Conservation (phyloP, 2,888 invertebrate species). For the Drosophila koepferae region DNA sequence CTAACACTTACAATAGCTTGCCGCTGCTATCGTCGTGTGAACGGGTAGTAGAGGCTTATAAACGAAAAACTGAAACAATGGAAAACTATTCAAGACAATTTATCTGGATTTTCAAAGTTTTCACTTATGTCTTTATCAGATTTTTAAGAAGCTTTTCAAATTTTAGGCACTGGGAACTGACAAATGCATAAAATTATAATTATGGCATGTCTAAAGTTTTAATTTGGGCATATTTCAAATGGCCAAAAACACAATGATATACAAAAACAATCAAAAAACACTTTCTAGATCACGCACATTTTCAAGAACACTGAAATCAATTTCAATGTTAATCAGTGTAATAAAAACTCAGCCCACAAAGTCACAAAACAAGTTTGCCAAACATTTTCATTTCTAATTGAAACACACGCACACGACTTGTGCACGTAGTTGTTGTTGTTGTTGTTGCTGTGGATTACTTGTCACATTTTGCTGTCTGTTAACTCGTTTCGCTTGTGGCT, state of each 20-base stretch:
- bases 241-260: neutral
- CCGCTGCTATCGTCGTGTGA: neutral
- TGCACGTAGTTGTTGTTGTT: slow-evolving; percentile 20
- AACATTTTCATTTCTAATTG: slow-evolving; percentile 74
- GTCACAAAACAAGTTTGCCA: slow-evolving; percentile 69
- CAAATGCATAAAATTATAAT: slow-evolving; percentile 4
- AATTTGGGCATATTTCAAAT: slow-evolving; percentile 1
- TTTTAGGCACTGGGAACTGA: neutral
- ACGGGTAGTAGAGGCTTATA: neutral
- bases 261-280: neutral
- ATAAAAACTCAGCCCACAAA: slow-evolving; percentile 62
- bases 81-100: slow-evolving; percentile 1
- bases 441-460: slow-evolving; percentile 52
- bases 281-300: neutral
- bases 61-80: slow-evolving; percentile 4
- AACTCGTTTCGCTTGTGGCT: slow-evolving; percentile 48
- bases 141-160: neutral
- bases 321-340: slow-evolving; percentile 64
- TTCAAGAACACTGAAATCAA: slow-evolving; percentile 36
- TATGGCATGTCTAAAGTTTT: neutral
- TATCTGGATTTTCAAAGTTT: slow-evolving; percentile 7
- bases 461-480: slow-evolving; percentile 53
- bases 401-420: slow-evolving; percentile 58
- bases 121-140: slow-evolving; percentile 1
- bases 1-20: neutral